Evolutionary conservation across 2,797 vertebrate genomes (phyloP).

Genomic region (Columba guinea): DNA sequence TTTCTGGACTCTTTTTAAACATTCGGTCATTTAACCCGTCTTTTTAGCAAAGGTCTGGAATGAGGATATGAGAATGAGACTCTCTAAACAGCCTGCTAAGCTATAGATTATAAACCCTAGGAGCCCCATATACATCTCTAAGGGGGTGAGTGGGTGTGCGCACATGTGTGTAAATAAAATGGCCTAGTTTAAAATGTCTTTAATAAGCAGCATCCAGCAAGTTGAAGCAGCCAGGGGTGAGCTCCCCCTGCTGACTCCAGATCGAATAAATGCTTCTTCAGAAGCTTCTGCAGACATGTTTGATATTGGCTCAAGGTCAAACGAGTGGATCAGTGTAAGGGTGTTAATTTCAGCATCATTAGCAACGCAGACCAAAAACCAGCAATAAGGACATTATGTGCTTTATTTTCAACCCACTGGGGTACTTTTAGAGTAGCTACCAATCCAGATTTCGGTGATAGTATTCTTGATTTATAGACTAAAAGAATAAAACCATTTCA

Average conservation of each 20-base stretch:
- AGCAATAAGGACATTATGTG: background rate
- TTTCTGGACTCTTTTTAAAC: background rate
- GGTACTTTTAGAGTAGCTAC: background rate
- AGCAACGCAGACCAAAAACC: background rate
- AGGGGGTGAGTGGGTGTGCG: background rate
- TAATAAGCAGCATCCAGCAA: background rate
- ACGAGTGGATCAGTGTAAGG: background rate
- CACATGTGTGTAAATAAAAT: constrained; percentile 14
- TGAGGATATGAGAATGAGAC: background rate
- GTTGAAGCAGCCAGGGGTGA: background rate
- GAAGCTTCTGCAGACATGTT: background rate
- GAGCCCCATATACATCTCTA: background rate
- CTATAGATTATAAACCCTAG: background rate
- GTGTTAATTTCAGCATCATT: background rate
- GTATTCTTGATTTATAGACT: background rate
- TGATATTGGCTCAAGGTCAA: constrained; percentile 70
- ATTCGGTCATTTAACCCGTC: background rate
- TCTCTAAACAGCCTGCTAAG: background rate
- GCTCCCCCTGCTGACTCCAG: constrained; percentile 49
- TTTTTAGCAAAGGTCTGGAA: background rate
- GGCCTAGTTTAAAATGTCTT: constrained; percentile 40
- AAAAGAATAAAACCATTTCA: background rate
- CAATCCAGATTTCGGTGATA: background rate
- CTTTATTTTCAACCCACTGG: background rate
- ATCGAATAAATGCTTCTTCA: background rate